phyloP scores from a whole-genome alignment of 2,113 vertebrate species.

The Grallaria varia region DNA sequence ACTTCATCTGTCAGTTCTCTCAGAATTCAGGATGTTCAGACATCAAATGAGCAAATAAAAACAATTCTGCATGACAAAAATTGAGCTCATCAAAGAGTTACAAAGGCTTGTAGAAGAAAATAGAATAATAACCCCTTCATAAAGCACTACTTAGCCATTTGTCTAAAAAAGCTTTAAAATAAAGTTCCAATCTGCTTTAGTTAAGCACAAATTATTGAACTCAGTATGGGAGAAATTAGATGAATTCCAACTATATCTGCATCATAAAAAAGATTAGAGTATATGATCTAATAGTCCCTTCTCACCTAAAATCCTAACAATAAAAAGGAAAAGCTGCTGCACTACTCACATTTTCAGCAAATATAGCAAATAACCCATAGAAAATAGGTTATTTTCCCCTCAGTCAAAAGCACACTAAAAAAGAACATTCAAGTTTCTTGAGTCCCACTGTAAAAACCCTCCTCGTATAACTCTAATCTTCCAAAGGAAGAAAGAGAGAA shows the following conservation, averaged over 20 bases:
- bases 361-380: constrained; percentile 14
- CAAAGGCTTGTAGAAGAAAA: neutral
- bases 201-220: constrained; percentile 50
- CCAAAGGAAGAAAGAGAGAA: neutral
- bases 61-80: neutral
- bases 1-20: neutral
- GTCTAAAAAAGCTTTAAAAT: constrained; percentile 18
- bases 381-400: constrained; percentile 9
- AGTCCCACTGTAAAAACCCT: neutral
- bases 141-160: constrained; percentile 17
- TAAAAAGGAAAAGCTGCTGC: constrained; percentile 22
- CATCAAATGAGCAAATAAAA: neutral
- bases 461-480: neutral
- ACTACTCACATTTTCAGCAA: constrained; percentile 17
- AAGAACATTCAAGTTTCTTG: neutral
- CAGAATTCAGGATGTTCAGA: neutral
- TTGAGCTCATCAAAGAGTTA: neutral
- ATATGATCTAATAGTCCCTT: constrained; percentile 49
- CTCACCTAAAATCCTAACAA: neutral
- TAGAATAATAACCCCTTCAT: neutral
- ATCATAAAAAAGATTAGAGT: constrained; percentile 54
- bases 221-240: constrained; percentile 49
- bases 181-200: constrained; percentile 52
- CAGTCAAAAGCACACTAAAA: neutral
- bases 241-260: constrained; percentile 15